phyloP scores from a whole-genome alignment of 2,888 invertebrate species.

The Muscina levida region DNA sequence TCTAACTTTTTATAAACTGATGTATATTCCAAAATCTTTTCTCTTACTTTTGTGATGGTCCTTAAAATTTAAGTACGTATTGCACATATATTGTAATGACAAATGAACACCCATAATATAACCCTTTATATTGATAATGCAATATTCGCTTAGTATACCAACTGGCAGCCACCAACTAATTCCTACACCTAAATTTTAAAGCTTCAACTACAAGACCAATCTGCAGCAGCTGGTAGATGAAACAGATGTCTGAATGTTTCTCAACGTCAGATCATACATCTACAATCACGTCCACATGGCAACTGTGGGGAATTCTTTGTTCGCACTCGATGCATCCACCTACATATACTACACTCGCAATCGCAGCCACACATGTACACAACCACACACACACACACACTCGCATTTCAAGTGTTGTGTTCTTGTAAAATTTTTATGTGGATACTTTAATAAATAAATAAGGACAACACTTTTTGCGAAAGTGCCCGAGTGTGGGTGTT shows the following conservation, averaged over 20 bases:
- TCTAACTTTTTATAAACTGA: too few species aligned
- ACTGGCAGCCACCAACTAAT: not conserved
- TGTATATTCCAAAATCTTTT: too few species aligned
- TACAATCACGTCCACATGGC: not conserved
- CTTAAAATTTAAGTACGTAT: too few species aligned
- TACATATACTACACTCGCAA: too few species aligned
- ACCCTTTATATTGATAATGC: too few species aligned
- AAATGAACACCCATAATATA: too few species aligned
- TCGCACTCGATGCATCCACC: conserved; percentile 14
- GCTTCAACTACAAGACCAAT: not conserved
- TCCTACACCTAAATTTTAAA: not conserved
- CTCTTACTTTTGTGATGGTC: too few species aligned
- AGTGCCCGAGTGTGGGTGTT: too few species aligned
- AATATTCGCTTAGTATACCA: too few species aligned
- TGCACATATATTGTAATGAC: too few species aligned
- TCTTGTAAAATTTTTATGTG: conserved; percentile 48
- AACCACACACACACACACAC: conserved; percentile 8
- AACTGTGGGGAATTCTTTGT: conserved; percentile 3
- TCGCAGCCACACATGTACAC: conserved; percentile 6
- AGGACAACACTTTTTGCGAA: conserved; percentile 6
- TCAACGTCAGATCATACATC: not conserved
- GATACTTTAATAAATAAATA: conserved; percentile 55
- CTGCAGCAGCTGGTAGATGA: not conserved
- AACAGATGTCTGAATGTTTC: conserved; percentile 2
- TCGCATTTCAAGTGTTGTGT: conserved; percentile 48